Base-by-base conservation (phyloP, 2,888 invertebrate genomes). In the Spilosoma lubricipeda region DNA sequence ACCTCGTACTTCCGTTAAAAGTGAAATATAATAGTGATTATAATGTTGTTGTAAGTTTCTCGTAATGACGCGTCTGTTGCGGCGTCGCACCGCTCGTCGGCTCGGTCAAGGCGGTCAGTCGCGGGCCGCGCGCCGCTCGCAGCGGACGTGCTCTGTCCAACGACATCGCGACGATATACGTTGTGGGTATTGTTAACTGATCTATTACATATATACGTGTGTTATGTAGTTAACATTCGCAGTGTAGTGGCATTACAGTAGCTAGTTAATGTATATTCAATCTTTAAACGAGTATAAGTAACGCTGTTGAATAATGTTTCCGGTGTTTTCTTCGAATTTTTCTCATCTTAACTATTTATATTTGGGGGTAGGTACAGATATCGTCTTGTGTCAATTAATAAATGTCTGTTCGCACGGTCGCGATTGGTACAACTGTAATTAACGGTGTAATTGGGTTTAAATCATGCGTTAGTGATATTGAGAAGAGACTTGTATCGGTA, bases 331-430 rank as follows among this genome's bases (percentile, higher is more conserved):
- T 84, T 93, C 91, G 88, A 88, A 87, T 88, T 90, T 92, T 91
- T 93, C 93, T 93, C 92, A 91, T 93, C 91, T 93, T 85, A 85
- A 89, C 88, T 92, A 89, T 89, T 88, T 90, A 90, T 92, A 90
- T 88, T 91, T 87, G 93, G 92, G 93, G 93, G 90, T 93, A 92
- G 92, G 90, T 91, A 88, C 92, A 90, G 92, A 93, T 93, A 93
- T 93, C 92, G 92, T 92, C 91, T 93, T 90, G 90, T 93, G 95
- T 95, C 95, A 95, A 95, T 95, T 95, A 95, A 90, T 88, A 78
- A 85, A 86, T 85, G 80, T 83, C 82, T 78, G 85, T 80, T 75
- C 79, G 82, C 82, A 81, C 83, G 82, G 77, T 81, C 84, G 82
- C 84, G 85, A 78, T 79, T 86, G 82, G 64, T 30, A 67, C 72